These are phyloP conservation scores for Andrena marginata DNA, from an alignment of 2,888 invertebrate genomes.

Conservation along the genomic window DNA sequence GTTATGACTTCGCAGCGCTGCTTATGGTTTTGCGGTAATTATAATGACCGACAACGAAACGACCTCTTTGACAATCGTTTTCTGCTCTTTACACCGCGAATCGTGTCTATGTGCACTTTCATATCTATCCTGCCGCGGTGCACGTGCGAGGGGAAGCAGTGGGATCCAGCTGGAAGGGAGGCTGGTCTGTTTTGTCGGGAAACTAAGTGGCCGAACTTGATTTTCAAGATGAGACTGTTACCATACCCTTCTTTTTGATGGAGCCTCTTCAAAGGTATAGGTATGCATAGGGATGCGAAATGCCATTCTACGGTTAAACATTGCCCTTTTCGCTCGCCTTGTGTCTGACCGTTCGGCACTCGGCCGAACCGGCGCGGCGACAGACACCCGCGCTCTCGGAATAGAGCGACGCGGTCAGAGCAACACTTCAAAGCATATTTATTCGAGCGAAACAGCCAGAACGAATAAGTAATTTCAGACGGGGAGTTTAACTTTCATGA, in stretches of 20 bases:
- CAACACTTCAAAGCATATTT: slow-evolving; percentile 69
- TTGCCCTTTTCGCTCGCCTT: not conserved
- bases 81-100: not conserved
- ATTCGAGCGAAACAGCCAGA: slow-evolving; percentile 52
- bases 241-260: too few species aligned
- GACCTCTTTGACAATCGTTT: slow-evolving; percentile 63
- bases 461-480: slow-evolving; percentile 70
- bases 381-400: not conserved
- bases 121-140: slow-evolving; percentile 12
- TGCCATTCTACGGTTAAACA: not conserved
- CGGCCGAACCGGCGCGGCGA: not conserved
- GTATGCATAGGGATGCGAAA: too few species aligned
- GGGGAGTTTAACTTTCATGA: slow-evolving; percentile 70
- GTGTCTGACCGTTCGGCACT: not conserved
- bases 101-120: not conserved
- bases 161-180: too few species aligned
- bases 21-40: slow-evolving; percentile 73
- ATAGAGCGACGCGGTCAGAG: slow-evolving; percentile 56
- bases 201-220: too few species aligned
- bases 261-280: too few species aligned
- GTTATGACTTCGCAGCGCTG: slow-evolving; percentile 69
- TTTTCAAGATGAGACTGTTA: too few species aligned
- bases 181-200: too few species aligned
- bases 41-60: slow-evolving; percentile 66
- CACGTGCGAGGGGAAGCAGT: too few species aligned